Evolutionary conservation across 2,797 vertebrate genomes (phyloP), one percentile per base, ranked within the genome.

Genomic region (Spinus olivaceus): DNA sequence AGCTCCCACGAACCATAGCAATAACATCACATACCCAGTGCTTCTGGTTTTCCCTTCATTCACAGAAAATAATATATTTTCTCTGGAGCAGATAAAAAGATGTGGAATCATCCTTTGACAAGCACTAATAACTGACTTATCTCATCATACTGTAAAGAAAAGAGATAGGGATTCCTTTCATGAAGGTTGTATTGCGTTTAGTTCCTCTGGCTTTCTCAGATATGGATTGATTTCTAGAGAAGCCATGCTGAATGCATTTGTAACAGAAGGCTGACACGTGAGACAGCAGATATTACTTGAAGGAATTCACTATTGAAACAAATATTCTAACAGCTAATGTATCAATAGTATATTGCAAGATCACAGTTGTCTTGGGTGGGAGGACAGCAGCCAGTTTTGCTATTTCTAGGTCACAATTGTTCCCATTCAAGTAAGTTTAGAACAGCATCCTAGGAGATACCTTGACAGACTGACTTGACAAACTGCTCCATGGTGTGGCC

Each of bases 391-490:
- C 63, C 11, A 22, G 54, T 76, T 93, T 87, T 87, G 18, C 59
- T 60, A 0, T 88, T 90, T 93, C 71, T 70, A 56, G 66, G 30
- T 66, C 81, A 64, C 1, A 16, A 19, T 79, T 72, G 47, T 65
- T 79, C 51, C 81, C 32, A 7, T 90, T 70, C 78, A 14, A 37
- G 39, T 39, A 32, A 83, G 41, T 33, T 78, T 56, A 66, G 63
- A 83, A n/a, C 24, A 51, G 44, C 3, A 1, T 86, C 76, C 57
- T 81, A 41, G 46, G 76, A 90, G 76, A 71, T 30, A 16, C 18
- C 61, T 71, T 85, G 72, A 64, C 39, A 87, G 84, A 53, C 37
- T 83, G 42, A 33, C 49, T 81, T 83, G 79, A 63, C 76, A 88
- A 86, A 76, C 49, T 81, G 33, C n/a, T 89, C 42, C 32, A 3